Conservation (phyloP, 2,113 vertebrate species). For the Platichthys flesus region DNA sequence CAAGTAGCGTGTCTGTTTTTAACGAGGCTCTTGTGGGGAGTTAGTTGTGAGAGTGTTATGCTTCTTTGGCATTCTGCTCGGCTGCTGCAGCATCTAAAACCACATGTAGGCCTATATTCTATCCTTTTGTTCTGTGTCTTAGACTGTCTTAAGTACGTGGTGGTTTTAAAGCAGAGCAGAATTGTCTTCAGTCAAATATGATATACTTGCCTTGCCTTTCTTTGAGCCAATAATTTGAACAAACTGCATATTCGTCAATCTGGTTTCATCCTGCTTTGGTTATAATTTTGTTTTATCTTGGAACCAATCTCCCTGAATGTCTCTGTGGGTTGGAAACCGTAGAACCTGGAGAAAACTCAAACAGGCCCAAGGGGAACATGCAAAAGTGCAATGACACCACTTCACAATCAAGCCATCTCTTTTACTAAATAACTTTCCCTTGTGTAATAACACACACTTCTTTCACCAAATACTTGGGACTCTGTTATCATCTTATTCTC, state of each 20-base stretch:
- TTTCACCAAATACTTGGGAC: neutral
- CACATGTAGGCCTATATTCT: neutral
- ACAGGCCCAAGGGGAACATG: neutral
- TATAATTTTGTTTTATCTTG: neutral
- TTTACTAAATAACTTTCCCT: neutral
- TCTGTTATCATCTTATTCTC: neutral
- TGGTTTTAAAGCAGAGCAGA: neutral
- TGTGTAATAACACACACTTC: neutral
- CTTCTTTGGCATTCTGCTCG: constrained; percentile 26
- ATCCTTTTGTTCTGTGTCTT: neutral
- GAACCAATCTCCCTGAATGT: neutral
- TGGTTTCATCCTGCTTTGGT: neutral
- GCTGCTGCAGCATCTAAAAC: constrained; percentile 18
- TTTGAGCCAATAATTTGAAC: neutral
- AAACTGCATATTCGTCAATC: neutral
- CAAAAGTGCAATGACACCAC: neutral
- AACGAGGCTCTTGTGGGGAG: neutral
- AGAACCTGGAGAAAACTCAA: neutral
- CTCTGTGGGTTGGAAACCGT: neutral
- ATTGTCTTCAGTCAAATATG: neutral
- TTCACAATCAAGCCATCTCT: neutral
- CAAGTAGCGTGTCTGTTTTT: constrained; percentile 31
- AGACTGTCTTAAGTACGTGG: neutral
- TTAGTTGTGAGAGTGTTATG: constrained; percentile 19
- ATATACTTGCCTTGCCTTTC: neutral